Evolutionary conservation across 2,113 vertebrate genomes (phyloP), one percentile per base, ranked within the genome.

Genomic region (Mormoops blainvillei): DNA sequence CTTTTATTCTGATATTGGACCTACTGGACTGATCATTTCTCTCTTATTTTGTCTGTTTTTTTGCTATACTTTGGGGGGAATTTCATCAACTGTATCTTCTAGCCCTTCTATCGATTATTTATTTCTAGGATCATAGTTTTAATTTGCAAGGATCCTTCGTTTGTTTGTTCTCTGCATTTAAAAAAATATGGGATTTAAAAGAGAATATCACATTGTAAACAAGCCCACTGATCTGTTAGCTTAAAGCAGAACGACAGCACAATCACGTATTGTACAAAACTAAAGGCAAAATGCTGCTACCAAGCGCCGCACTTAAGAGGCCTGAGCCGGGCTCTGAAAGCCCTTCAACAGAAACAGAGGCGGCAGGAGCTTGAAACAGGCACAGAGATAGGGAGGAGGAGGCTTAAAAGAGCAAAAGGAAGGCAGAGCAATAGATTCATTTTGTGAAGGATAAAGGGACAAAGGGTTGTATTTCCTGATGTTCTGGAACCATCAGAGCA

Each of bases 121-220:
- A 76, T 84, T 93, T 87, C 63, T 93, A 14, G 14, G 36, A 73
- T 68, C 12, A 50, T 73, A 70, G 89, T 89, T 94, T 92, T 68
- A 70, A 89, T 83, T 82, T 71, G 56, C 36, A 73, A 86, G 48
- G n/a, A 24, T 84, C 19, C 56, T 63, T 65, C 74, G 52, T 80
- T 73, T 78, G 5, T 78, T 56, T 85, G 6, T 71, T 78, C 18
- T 67, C 45, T 95, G 22, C 24, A 58, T 81, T 41, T 24, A 1
- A 16, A 38, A 70, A 68, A 70, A 70, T 97, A 97, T 0, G 87
- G 20, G 13, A 97, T 97, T 98, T 97, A 97, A 97, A 97, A 97
- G 96, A 97, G 97, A 98, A 97, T 76, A 94, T 41, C 84, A 97
- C 90, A 90, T 92, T 96, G 67, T 97, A 96, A 97, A 98, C 90